A percentile compares a stretch with the other conserved stretches of the same genome.
Conservation (phyloP, 2,888 invertebrate genomes). For the Drosophila hamatofila region DNA sequence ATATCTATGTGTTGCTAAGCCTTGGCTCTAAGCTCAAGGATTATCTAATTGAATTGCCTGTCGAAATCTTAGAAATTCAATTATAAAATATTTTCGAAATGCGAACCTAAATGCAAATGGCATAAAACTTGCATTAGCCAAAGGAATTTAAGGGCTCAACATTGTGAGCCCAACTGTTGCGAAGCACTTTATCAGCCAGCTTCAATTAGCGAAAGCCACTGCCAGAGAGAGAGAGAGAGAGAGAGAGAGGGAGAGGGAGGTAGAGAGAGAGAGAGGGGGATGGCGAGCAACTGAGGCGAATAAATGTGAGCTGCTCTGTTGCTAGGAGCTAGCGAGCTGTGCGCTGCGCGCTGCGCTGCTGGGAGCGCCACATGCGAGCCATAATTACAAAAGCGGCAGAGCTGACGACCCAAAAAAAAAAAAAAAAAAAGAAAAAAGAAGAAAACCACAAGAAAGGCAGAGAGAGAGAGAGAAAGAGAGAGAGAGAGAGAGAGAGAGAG, state of each 20-base stretch:
- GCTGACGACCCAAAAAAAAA: constrained; percentile 52
- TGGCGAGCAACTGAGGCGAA: not conserved
- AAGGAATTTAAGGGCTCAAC: constrained; percentile 13
- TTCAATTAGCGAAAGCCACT: constrained; percentile 43
- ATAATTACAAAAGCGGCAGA: constrained; percentile 72
- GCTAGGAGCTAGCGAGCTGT: constrained; percentile 22
- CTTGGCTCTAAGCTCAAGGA: not conserved
- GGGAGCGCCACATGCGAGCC: constrained; percentile 47
- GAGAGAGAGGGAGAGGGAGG: not conserved
- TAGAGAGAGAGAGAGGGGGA: rapidly evolving
- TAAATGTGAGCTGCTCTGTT: constrained; percentile 38
- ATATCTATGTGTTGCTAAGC: constrained; percentile 2
- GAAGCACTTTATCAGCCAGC: constrained; percentile 58
- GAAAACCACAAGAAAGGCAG: constrained; percentile 21
- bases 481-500: not conserved
- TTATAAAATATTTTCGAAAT: constrained; percentile 6
- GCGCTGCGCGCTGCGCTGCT: not conserved
- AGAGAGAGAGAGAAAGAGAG: not conserved
- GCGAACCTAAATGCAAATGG: constrained; percentile 13
- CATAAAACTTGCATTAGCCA: constrained; percentile 32
- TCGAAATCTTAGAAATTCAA: constrained; percentile 10
- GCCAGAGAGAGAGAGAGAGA: not conserved
- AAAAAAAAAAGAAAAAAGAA: not conserved
- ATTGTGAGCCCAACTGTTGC: constrained; percentile 38
- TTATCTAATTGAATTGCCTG: constrained; percentile 11